phyloP scores from a whole-genome alignment of 2,888 invertebrate species.

The Spilarctia lutea region DNA sequence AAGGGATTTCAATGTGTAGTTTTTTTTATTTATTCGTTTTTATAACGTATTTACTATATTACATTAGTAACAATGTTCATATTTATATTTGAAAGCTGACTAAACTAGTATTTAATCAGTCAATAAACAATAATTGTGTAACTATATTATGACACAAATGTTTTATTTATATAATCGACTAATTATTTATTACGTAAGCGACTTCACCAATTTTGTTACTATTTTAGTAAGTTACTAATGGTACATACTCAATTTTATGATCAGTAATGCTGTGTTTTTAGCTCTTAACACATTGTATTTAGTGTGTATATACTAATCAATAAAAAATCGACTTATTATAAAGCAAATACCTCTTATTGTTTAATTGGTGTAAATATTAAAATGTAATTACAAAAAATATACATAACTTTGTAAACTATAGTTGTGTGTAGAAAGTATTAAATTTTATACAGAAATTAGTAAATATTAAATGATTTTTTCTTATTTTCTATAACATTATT shows the following conservation, averaged over 20 bases:
- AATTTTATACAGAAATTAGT: constrained; percentile 70
- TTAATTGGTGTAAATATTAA: constrained; percentile 45
- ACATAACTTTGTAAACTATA: constrained; percentile 48
- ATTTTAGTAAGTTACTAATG: not conserved
- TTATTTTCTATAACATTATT: constrained; percentile 45
- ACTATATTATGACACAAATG: constrained; percentile 8
- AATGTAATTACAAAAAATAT: constrained; percentile 26
- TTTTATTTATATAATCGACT: constrained; percentile 15
- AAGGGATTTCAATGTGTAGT: constrained; percentile 54
- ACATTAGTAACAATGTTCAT: constrained; percentile 41
- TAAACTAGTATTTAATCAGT: constrained; percentile 22
- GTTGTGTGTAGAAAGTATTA: constrained; percentile 70
- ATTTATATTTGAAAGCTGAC: constrained; percentile 26
- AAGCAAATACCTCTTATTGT: constrained; percentile 30
- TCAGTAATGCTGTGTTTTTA: not conserved
- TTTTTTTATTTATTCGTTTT: constrained; percentile 48
- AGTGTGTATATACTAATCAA: constrained; percentile 20
- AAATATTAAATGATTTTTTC: constrained; percentile 33
- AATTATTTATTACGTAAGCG: constrained; percentile 10
- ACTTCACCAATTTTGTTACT: not conserved
- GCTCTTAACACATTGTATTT: not conserved
- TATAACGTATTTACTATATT: constrained; percentile 36
- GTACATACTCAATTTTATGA: constrained; percentile 6
- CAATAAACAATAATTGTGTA: constrained; percentile 7
- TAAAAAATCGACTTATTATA: constrained; percentile 18